phyloP scores from a whole-genome alignment of 1,140 invertebrate genomes.

The Panulirus ornatus region DNA sequence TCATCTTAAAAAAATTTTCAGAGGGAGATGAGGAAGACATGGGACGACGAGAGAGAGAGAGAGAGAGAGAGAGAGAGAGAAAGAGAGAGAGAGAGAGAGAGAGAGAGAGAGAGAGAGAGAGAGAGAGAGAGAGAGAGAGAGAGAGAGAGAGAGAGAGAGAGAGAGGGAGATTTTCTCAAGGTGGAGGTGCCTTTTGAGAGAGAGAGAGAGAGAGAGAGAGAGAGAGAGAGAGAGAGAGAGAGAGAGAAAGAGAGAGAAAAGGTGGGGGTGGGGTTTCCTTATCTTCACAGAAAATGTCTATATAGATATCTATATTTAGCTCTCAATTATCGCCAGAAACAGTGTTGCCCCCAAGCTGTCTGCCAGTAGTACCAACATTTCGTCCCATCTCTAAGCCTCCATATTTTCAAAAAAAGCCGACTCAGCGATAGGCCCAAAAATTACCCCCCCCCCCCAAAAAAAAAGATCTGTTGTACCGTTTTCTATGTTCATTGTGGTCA shows the following conservation, averaged over 20 bases:
- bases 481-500: too few species aligned
- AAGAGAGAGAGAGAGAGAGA: neutral
- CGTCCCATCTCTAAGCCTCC: too few species aligned
- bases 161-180: neutral
- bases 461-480: too few species aligned
- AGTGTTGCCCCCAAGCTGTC: neutral
- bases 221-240: neutral
- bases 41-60: too few species aligned
- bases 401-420: too few species aligned
- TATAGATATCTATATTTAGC: neutral
- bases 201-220: neutral
- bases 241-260: constrained; percentile 8
- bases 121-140: constrained; percentile 17
- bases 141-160: constrained; percentile 17
- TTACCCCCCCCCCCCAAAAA: too few species aligned
- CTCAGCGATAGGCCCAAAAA: too few species aligned
- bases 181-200: neutral
- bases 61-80: neutral
- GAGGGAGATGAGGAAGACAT: too few species aligned
- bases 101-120: neutral
- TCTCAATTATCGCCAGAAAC: neutral
- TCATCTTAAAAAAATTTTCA: too few species aligned
- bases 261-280: neutral
- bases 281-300: neutral
- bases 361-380: neutral